These are phyloP conservation scores for Myzus persicae DNA, from an alignment of 1,140 invertebrate genomes.

Conservation along the genomic window DNA sequence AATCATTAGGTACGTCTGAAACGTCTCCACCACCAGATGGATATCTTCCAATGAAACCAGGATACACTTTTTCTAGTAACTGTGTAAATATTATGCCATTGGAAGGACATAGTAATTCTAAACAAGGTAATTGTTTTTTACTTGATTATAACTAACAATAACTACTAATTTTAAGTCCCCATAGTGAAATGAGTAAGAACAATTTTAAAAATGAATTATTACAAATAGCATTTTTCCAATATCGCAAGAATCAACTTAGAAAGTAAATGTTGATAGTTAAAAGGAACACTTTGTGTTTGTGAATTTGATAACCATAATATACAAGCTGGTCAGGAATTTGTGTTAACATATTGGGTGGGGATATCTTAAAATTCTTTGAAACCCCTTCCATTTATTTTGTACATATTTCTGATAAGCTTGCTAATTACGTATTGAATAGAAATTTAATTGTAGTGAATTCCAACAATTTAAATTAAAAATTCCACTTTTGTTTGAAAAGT, in stretches of 20 bases:
- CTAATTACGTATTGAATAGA: neutral
- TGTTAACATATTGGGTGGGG: neutral
- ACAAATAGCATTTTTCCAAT: neutral
- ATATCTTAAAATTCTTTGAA: neutral
- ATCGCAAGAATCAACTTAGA: neutral
- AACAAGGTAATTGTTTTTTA: conserved; percentile 42
- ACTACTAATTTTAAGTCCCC: neutral
- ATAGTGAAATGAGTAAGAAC: neutral
- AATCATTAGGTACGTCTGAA: conserved; percentile 26
- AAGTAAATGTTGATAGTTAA: neutral
- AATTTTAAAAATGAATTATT: neutral
- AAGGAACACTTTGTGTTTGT: neutral
- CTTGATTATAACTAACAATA: neutral
- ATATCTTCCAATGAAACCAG: conserved; percentile 54
- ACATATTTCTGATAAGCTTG: neutral
- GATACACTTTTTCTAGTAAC: conserved; percentile 33
- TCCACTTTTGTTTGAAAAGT: neutral
- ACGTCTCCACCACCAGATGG: conserved; percentile 42
- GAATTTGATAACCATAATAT: neutral
- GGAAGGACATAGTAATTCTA: conserved; percentile 43
- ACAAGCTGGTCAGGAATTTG: neutral
- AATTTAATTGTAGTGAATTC: neutral
- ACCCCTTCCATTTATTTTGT: neutral
- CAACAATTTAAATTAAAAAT: neutral
- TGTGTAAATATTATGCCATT: conserved; percentile 11